Evolutionary conservation across 2,113 vertebrate genomes (phyloP).

Genomic region (Hystrix cristata): DNA sequence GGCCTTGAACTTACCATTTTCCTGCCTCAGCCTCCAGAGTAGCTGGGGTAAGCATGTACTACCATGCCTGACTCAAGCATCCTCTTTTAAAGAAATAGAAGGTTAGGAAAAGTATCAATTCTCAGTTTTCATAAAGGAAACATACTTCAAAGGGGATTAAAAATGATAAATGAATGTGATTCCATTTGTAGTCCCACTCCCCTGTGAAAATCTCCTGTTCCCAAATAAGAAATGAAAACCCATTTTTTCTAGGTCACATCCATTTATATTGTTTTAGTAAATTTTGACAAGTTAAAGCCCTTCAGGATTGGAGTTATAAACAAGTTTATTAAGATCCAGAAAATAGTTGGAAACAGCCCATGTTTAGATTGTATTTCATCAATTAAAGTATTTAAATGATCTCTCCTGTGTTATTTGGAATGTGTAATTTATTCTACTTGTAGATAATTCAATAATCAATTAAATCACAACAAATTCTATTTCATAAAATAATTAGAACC

Average conservation of each 20-base stretch:
- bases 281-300: constrained; percentile 41
- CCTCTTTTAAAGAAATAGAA: constrained; percentile 43
- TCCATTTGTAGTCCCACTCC: background rate
- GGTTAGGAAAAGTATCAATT: background rate
- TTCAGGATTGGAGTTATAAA: constrained; percentile 15
- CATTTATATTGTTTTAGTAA: constrained; percentile 42
- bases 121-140: constrained; percentile 33
- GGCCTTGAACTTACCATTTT: background rate
- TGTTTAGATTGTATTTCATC: background rate
- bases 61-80: background rate
- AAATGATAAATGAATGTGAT: constrained; percentile 46
- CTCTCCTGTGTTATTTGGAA: background rate
- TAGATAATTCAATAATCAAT: constrained; percentile 20
- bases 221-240: constrained; percentile 41
- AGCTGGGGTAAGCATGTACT: background rate
- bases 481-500: constrained; percentile 40
- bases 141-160: constrained; percentile 13
- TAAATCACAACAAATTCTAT: constrained; percentile 4
- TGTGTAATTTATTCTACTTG: constrained; percentile 25
- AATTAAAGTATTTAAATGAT: constrained; percentile 34
- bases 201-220: constrained; percentile 40
- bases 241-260: constrained; percentile 51
- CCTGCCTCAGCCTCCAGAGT: background rate
- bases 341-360: background rate
- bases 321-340: constrained; percentile 47